These are phyloP conservation scores for Lithobius niger DNA, from an alignment of 1,140 invertebrate genomes.

Conservation along the genomic window DNA sequence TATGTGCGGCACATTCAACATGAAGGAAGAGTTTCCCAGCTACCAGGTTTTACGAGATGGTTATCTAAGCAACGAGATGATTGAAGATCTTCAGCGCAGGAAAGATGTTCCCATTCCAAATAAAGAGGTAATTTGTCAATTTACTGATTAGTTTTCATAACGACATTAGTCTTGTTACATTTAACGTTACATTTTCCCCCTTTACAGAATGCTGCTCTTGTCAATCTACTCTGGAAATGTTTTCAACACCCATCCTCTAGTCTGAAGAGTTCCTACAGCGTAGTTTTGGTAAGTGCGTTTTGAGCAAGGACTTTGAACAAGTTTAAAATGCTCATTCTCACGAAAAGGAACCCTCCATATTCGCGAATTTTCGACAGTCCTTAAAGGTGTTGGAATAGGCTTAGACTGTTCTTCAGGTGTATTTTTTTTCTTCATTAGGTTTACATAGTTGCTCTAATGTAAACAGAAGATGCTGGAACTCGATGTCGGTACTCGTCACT, in stretches of 20 bases:
- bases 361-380: no score
- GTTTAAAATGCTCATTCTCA: no score
- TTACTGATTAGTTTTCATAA: not conserved
- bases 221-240: slow-evolving; percentile 17
- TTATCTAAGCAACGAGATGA: slow-evolving; percentile 18
- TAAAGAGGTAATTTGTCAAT: slow-evolving; percentile 13
- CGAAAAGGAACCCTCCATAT: no score
- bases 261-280: slow-evolving; percentile 15
- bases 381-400: no score
- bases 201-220: slow-evolving; percentile 14
- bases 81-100: slow-evolving; percentile 15
- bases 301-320: no score
- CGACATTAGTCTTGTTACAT: not conserved
- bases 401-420: no score
- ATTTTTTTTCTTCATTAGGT: no score
- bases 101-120: slow-evolving; percentile 16
- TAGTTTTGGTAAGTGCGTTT: slow-evolving; percentile 14
- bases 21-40: slow-evolving; percentile 11
- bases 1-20: slow-evolving; percentile 16
- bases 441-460: no score
- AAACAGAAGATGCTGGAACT: no score
- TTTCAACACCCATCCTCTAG: slow-evolving; percentile 18
- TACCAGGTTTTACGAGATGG: slow-evolving; percentile 18
- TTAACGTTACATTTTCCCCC: not conserved
- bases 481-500: no score